Conservation (phyloP, 2,797 vertebrate species). For the Hoplostethus mediterraneus region DNA sequence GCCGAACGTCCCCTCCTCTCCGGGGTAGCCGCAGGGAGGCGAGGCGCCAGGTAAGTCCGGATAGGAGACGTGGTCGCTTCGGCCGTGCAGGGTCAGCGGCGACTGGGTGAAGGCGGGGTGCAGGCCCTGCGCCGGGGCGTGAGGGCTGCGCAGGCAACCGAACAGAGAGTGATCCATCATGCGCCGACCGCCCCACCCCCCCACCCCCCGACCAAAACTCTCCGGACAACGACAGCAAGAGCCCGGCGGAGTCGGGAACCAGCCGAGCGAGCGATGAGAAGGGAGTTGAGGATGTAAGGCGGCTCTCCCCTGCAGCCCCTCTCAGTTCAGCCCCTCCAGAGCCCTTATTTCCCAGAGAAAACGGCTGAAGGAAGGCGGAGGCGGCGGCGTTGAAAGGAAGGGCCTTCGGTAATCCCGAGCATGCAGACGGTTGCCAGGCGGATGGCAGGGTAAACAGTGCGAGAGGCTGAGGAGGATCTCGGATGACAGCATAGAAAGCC, state of each 20-base stretch:
- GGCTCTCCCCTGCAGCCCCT: constrained; percentile 72
- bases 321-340: constrained; percentile 40
- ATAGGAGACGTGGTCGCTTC: constrained; percentile 90
- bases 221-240: constrained; percentile 8
- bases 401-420: constrained; percentile 84
- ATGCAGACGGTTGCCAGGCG: constrained; percentile 81
- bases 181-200: constrained; percentile 35
- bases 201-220: constrained; percentile 41
- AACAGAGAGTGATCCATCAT: constrained; percentile 95
- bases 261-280: constrained; percentile 16
- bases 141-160: constrained; percentile 92
- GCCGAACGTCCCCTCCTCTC: constrained; percentile 88
- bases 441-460: constrained; percentile 67
- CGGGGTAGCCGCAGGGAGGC: constrained; percentile 89
- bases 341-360: constrained; percentile 45
- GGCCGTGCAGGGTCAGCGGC: constrained; percentile 88
- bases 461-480: constrained; percentile 82
- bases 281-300: constrained; percentile 60
- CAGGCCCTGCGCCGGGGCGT: constrained; percentile 88
- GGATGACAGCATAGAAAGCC: constrained; percentile 84
- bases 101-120: constrained; percentile 90
- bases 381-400: constrained; percentile 64
- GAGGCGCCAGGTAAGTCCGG: constrained; percentile 89
- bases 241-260: neutral
- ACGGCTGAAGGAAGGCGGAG: constrained; percentile 53